phyloP scores from a whole-genome alignment of 2,797 vertebrate genomes.

The Peromyscus melanophrys region DNA sequence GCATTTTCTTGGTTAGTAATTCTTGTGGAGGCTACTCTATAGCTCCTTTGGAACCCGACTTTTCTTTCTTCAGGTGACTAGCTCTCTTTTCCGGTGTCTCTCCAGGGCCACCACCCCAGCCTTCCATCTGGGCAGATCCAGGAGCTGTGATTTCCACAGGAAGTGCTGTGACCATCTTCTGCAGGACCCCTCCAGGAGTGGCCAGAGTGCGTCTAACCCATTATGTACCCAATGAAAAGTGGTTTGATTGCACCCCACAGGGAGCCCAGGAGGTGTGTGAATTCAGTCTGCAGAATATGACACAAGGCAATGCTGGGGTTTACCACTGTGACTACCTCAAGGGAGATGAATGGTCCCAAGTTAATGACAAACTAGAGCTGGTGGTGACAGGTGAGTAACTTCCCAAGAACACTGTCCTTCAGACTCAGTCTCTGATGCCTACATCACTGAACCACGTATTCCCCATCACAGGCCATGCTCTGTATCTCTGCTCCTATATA shows the following conservation, averaged over 20 bases:
- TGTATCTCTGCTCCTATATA: neutral
- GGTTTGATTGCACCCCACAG: neutral
- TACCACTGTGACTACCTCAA: neutral
- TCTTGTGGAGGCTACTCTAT: neutral
- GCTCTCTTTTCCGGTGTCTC: neutral
- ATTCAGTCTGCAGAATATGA: neutral
- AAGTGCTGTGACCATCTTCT: neutral
- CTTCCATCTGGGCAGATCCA: conserved; percentile 17
- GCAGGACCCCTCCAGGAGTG: neutral
- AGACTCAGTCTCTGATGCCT: neutral
- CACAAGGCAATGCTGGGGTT: accelerated
- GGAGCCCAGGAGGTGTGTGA: neutral
- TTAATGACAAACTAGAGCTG: neutral
- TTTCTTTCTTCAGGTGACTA: no score
- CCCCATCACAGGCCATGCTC: neutral
- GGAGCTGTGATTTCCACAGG: neutral
- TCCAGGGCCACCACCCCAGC: neutral
- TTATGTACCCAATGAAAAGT: accelerated
- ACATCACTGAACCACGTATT: neutral
- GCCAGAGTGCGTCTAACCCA: accelerated
- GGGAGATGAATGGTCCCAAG: accelerated
- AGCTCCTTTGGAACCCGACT: no score
- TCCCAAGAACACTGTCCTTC: neutral
- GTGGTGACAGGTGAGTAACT: neutral
- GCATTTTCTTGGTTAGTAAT: neutral